These are phyloP conservation scores for Pseudopodoces humilis DNA, from an alignment of 2,113 vertebrate species.

Conservation along the genomic window DNA sequence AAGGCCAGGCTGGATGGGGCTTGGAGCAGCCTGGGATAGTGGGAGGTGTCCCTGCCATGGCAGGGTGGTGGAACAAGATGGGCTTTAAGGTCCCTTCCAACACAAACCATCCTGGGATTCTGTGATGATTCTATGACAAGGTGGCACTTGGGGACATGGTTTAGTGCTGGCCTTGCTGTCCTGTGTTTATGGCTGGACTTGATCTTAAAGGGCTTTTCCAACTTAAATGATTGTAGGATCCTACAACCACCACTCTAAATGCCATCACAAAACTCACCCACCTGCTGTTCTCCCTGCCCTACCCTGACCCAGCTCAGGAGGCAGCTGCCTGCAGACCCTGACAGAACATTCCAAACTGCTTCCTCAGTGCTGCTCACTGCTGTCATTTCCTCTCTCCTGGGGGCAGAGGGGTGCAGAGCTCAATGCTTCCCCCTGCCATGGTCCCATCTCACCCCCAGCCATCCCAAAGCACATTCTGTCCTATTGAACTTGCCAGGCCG, in stretches of 20 bases:
- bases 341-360: not conserved
- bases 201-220: not conserved
- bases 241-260: not conserved
- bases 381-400: not conserved
- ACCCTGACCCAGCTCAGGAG: not conserved
- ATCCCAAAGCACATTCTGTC: not conserved
- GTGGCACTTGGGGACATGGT: not conserved
- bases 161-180: not conserved
- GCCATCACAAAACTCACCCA: not conserved
- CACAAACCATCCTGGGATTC: not conserved
- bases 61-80: fast-evolving
- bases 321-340: not conserved
- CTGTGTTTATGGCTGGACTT: not conserved
- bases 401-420: not conserved
- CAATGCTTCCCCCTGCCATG: fast-evolving
- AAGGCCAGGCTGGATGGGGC: fast-evolving
- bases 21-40: fast-evolving
- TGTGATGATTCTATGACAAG: not conserved
- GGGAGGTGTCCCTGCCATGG: not conserved
- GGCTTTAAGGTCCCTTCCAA: not conserved
- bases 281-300: not conserved
- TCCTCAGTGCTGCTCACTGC: not conserved
- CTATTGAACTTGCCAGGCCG: not conserved
- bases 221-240: not conserved
- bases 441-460: not conserved